phyloP scores from a whole-genome alignment of 1,140 invertebrate species.

The Zaprionus camerounensis region DNA sequence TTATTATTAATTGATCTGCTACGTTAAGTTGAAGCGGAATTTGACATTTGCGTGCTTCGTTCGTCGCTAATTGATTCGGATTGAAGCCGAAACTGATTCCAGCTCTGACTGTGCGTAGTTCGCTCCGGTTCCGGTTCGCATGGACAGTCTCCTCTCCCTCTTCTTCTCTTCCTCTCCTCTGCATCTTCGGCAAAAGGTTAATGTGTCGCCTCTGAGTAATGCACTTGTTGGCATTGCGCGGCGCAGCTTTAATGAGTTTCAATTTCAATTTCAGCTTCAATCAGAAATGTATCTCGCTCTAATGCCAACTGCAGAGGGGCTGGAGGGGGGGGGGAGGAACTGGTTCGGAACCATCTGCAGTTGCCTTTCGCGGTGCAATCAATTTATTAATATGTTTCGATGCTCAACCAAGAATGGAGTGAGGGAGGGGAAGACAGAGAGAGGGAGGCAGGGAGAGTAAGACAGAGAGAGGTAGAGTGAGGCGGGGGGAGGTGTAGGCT shows the following conservation, averaged over 20 bases:
- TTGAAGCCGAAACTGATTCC: conserved; percentile 30
- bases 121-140: conserved; percentile 38
- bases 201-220: conserved; percentile 71
- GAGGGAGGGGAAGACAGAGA: background rate
- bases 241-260: conserved; percentile 62
- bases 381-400: conserved; percentile 35
- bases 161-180: background rate
- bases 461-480: background rate
- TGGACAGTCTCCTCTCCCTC: conserved; percentile 3
- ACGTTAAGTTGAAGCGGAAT: conserved; percentile 40
- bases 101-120: conserved; percentile 43
- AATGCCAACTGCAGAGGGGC: background rate
- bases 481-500: background rate
- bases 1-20: conserved; percentile 62
- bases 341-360: conserved; percentile 30
- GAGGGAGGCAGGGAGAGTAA: no score
- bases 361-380: conserved; percentile 10
- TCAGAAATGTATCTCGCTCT: conserved; percentile 41
- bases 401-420: background rate
- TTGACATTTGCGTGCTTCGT: conserved; percentile 57
- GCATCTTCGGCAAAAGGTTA: conserved; percentile 60
- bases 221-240: conserved; percentile 70
- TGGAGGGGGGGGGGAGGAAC: background rate
- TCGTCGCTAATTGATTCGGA: conserved; percentile 66
- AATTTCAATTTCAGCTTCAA: conserved; percentile 52